Percentiles rank a stretch among this genome's conserved stretches.
Evolutionary conservation across 2,888 invertebrate species (phyloP).

Genomic region (Erebia ligea): DNA sequence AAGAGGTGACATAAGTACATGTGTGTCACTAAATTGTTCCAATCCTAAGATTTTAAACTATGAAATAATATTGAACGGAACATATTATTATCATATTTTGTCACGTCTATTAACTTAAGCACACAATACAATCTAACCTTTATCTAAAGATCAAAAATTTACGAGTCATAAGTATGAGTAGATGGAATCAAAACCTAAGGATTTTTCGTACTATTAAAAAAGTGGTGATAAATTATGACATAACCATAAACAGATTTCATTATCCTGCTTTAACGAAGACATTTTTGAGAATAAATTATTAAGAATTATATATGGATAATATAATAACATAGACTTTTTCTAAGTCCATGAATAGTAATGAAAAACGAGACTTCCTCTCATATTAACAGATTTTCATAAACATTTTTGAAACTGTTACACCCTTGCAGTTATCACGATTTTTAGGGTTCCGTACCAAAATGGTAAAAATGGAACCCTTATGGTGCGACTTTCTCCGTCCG

Average conservation of each 20-base stretch:
- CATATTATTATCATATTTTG: background rate
- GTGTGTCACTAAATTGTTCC: background rate
- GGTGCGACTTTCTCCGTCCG: too few relatives aligned
- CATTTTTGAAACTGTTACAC: constrained; percentile 49
- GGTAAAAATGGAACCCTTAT: too few relatives aligned
- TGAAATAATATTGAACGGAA: too few relatives aligned
- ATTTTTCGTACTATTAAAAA: too few relatives aligned
- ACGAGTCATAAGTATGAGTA: background rate
- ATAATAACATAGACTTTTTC: background rate
- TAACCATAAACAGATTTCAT: background rate
- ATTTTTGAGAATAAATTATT: background rate
- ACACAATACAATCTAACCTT: too few relatives aligned
- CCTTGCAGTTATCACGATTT: constrained; percentile 70
- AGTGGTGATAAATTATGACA: background rate
- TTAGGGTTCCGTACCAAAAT: too few relatives aligned
- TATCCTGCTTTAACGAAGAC: background rate
- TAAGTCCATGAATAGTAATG: too few relatives aligned
- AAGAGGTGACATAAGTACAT: constrained; percentile 2
- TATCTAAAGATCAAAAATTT: background rate
- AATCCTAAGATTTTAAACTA: background rate
- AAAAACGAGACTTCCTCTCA: background rate
- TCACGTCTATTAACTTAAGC: background rate
- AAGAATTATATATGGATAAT: background rate
- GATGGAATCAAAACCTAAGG: background rate
- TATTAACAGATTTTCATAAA: constrained; percentile 28